Percentiles rank a stretch among this genome's conserved stretches.
Conservation (phyloP, 1,140 invertebrate species). For the Chymomyza costata region DNA sequence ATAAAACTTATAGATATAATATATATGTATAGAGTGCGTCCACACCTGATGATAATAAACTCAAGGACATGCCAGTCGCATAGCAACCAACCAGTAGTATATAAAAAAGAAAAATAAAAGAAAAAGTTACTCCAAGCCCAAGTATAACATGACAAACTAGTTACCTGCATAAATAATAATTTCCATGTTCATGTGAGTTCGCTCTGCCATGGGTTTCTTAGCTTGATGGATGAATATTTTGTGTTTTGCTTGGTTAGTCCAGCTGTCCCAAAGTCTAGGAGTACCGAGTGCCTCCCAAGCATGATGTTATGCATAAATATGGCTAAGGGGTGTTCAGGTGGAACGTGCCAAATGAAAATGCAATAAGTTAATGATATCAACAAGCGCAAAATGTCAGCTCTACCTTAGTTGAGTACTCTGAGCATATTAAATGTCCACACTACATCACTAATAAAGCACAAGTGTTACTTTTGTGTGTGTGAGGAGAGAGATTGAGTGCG, state of each 20-base stretch:
- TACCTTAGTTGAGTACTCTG: too few relatives aligned
- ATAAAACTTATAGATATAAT: too few relatives aligned
- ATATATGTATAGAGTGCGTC: too few relatives aligned
- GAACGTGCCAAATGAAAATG: slow-evolving; percentile 45
- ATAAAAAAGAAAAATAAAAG: too few relatives aligned
- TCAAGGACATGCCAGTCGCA: slow-evolving; percentile 18
- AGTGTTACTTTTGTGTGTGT: too few relatives aligned
- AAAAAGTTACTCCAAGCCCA: slow-evolving; percentile 32
- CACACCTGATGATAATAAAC: slow-evolving; percentile 27
- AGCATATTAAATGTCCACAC: too few relatives aligned
- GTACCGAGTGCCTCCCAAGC: too few relatives aligned
- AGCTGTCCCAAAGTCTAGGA: too few relatives aligned
- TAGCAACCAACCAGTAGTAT: too few relatives aligned
- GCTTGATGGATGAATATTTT: slow-evolving; percentile 61
- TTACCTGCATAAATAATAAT: slow-evolving; percentile 70
- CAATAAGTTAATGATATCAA: slow-evolving; percentile 72
- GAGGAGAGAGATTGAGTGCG: too few relatives aligned
- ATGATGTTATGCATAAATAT: slow-evolving; percentile 69
- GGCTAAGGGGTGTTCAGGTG: slow-evolving; percentile 5
- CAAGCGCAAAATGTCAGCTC: slow-evolving; percentile 5
- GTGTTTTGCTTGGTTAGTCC: too few relatives aligned
- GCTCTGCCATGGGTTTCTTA: slow-evolving; percentile 1
- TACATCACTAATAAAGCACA: too few relatives aligned
- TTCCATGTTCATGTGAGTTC: slow-evolving; percentile 26
- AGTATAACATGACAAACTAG: slow-evolving; percentile 67